These are phyloP conservation scores for Sternarchorhynchus goeldii DNA, from an alignment of 2,797 vertebrate genomes.

Conservation along the genomic window DNA sequence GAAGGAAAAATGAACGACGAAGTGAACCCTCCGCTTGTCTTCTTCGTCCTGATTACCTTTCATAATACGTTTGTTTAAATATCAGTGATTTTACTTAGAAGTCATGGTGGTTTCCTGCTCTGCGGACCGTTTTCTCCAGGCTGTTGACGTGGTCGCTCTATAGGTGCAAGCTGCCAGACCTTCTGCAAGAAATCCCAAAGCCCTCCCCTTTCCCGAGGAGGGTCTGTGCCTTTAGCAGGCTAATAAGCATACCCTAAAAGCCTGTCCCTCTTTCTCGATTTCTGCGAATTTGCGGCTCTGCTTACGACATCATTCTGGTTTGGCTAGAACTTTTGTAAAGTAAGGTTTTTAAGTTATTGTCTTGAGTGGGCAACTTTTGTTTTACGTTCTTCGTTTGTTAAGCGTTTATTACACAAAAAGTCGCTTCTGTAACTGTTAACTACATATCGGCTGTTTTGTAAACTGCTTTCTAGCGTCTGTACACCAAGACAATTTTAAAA, in stretches of 20 bases:
- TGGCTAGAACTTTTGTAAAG: background rate
- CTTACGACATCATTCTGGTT: constrained; percentile 2
- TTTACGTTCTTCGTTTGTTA: too few relatives aligned
- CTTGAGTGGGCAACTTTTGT: too few relatives aligned
- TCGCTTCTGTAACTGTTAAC: too few relatives aligned
- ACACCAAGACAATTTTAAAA: too few relatives aligned
- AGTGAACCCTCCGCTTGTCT: constrained; percentile 2
- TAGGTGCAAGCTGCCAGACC: constrained; percentile 57
- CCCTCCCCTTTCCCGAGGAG: constrained; percentile 51
- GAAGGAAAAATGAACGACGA: background rate
- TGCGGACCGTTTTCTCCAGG: constrained; percentile 53
- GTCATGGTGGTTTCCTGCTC: constrained; percentile 42
- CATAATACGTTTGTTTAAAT: constrained; percentile 52
- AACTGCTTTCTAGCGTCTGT: too few relatives aligned
- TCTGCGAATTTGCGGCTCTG: too few relatives aligned
- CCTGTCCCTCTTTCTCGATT: constrained; percentile 60
- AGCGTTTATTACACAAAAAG: too few relatives aligned
- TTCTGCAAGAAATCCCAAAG: constrained; percentile 59
- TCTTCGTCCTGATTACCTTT: constrained; percentile 51
- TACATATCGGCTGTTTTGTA: too few relatives aligned
- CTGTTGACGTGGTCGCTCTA: constrained; percentile 78
- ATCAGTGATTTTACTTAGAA: constrained; percentile 46
- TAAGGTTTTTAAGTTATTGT: too few relatives aligned
- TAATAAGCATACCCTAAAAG: constrained; percentile 18
- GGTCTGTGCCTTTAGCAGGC: too few relatives aligned